A percentile compares a stretch with the other conserved stretches of the same genome.
Evolutionary conservation across 2,797 vertebrate species (phyloP).

Genomic region (Chrysocyon brachyurus): DNA sequence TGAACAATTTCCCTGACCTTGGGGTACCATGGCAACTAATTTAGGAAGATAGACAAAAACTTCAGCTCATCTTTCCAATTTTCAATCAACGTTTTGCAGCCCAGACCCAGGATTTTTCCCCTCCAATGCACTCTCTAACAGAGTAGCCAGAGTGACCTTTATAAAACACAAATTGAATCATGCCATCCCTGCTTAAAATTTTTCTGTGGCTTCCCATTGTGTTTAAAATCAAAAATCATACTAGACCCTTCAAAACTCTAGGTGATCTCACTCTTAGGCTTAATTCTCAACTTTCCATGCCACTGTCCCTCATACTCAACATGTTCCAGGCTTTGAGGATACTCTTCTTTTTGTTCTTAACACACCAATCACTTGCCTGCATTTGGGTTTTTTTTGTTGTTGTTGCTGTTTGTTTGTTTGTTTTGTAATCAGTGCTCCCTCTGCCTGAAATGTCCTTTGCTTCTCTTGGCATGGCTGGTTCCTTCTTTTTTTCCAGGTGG

Average conservation of each 20-base stretch:
- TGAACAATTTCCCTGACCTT: not conserved
- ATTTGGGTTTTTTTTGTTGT: not conserved
- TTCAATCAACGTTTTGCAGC: not conserved
- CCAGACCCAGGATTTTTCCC: not conserved
- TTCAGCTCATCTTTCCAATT: not conserved
- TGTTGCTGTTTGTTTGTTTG: no score
- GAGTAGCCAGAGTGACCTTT: not conserved
- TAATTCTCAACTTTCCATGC: not conserved
- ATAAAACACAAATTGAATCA: conserved; percentile 12
- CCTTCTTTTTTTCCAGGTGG: not conserved
- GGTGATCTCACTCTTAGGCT: not conserved
- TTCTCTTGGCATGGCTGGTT: not conserved
- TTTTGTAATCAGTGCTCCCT: not conserved
- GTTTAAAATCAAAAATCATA: not conserved
- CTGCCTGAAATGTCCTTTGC: not conserved
- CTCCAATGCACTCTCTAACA: not conserved
- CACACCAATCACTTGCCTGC: not conserved
- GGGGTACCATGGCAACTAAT: not conserved
- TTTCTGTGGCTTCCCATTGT: not conserved
- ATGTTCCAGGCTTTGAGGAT: no score
- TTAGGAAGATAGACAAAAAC: not conserved
- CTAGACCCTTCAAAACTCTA: not conserved
- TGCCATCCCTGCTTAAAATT: not conserved
- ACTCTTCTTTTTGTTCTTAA: not conserved
- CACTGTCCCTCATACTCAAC: not conserved